Evolutionary conservation across 2,113 vertebrate species (phyloP), one percentile per base, ranked within the genome.

Genomic region (Anhinga anhinga): DNA sequence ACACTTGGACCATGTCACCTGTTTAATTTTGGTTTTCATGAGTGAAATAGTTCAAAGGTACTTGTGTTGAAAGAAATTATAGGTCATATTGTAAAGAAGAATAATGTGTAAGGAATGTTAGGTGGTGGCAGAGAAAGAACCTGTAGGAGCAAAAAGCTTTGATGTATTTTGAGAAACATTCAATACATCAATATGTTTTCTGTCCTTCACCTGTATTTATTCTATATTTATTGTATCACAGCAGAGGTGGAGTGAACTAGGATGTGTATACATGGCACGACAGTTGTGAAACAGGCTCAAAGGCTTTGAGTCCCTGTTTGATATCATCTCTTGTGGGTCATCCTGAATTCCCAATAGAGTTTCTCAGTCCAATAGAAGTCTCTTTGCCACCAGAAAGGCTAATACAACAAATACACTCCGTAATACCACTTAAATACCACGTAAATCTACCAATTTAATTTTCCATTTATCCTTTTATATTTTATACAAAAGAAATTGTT

Each of bases 231-330:
- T 27, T 42, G 42, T 40, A 63, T 42, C 25, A 4, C 5, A 55
- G 78, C 29, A 58, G 13, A 32, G 44, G 45, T 18, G 40, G 38
- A 55, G 7, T 9, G 81, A 77, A 17, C 15, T 10, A 0, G 52
- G 55, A 40, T 30, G 44, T 15, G 38, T 13, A 2, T 44, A 3
- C 4, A 1, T 16, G 10, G 15, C 29, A 14, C 2, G 0, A 3
- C 6, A 30, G 11, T 30, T 34, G 63, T 40, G 80, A 77, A 56
- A 78, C 11, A 9, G 44, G 40, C 47, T 73, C 23, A 11, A 65
- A 66, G 30, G 50, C 63, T 84, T 27, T 11, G 63, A 66, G 83
- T n/a, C 56, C 44, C 40, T 13, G 5, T 47, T 72, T 65, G 15
- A 2, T 30, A 15, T 53, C 26, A 9, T n/a, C 50, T 65, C 45